Percentiles rank a stretch among this genome's conserved stretches.
These are phyloP conservation scores for Euleptes europaea DNA, from an alignment of 2,113 vertebrate genomes.

Conservation along the genomic window DNA sequence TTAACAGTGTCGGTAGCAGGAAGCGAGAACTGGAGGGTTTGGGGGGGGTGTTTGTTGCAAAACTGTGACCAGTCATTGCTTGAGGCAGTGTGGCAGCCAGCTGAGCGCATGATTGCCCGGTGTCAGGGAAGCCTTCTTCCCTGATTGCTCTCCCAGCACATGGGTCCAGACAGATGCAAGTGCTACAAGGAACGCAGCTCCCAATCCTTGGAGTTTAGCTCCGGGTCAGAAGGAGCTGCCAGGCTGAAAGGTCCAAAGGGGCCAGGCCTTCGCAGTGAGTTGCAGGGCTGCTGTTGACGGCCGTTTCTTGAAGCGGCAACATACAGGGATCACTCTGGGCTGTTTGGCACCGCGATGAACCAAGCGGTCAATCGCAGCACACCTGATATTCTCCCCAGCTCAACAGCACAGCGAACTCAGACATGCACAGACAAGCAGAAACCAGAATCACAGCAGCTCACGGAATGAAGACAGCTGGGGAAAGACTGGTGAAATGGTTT, in stretches of 20 bases:
- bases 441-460: neutral
- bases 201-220: neutral
- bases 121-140: neutral
- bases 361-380: neutral
- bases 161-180: neutral
- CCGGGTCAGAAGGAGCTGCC: neutral
- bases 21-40: neutral
- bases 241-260: neutral
- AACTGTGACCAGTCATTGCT: neutral
- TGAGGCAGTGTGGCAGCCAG: neutral
- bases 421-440: neutral
- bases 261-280: too few relatives aligned
- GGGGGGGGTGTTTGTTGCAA: neutral
- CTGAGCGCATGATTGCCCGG: neutral
- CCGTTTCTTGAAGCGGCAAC: neutral
- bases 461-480: neutral
- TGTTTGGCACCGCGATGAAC: neutral
- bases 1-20: neutral
- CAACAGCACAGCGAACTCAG: neutral
- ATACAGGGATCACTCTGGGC: neutral
- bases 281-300: too few relatives aligned
- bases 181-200: neutral
- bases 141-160: neutral
- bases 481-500: neutral
- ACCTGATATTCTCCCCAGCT: neutral